Evolutionary conservation across 92 coral and sea anemone genomes (phyloP).

Genomic region (Parazoanthus darwini): DNA sequence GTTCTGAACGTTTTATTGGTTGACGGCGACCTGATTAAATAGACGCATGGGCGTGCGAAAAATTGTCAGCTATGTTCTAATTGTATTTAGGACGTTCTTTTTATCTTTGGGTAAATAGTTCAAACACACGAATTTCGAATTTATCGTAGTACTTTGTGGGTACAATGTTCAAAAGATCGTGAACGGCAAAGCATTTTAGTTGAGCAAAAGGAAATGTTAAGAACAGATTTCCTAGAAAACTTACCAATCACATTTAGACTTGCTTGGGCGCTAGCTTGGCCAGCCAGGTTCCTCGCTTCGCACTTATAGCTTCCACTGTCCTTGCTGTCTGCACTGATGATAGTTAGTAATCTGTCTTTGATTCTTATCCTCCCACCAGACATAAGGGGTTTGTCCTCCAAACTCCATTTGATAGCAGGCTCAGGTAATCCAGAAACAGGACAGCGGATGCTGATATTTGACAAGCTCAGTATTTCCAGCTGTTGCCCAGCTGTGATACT

Average conservation of each 20-base stretch:
- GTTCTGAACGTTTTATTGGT: too few relatives aligned
- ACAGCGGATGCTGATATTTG: slow-evolving; percentile 78
- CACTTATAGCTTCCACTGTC: slow-evolving; percentile 72
- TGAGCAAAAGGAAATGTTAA: too few relatives aligned
- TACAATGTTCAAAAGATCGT: neutral
- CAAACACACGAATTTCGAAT: too few relatives aligned
- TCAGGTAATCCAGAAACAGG: slow-evolving; percentile 82
- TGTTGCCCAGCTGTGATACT: slow-evolving; percentile 69
- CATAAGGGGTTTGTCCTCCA: slow-evolving; percentile 45
- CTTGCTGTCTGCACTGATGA: slow-evolving; percentile 33
- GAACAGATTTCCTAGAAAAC: neutral
- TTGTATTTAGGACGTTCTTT: too few relatives aligned
- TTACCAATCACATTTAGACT: slow-evolving; percentile 65
- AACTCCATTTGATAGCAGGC: slow-evolving; percentile 81
- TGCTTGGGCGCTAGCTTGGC: slow-evolving; percentile 54
- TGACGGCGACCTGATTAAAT: too few relatives aligned
- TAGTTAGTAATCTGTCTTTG: slow-evolving; percentile 35
- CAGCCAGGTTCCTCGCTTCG: slow-evolving; percentile 64
- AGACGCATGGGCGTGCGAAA: too few relatives aligned
- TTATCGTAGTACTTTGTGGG: neutral
- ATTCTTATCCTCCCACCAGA: slow-evolving; percentile 45
- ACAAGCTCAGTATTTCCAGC: slow-evolving; percentile 64
- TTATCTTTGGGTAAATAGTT: too few relatives aligned
- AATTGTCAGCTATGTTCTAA: too few relatives aligned
- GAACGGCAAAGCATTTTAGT: too few relatives aligned